These are phyloP conservation scores for Agelastica alni DNA, from an alignment of 2,888 invertebrate species.

Conservation along the genomic window DNA sequence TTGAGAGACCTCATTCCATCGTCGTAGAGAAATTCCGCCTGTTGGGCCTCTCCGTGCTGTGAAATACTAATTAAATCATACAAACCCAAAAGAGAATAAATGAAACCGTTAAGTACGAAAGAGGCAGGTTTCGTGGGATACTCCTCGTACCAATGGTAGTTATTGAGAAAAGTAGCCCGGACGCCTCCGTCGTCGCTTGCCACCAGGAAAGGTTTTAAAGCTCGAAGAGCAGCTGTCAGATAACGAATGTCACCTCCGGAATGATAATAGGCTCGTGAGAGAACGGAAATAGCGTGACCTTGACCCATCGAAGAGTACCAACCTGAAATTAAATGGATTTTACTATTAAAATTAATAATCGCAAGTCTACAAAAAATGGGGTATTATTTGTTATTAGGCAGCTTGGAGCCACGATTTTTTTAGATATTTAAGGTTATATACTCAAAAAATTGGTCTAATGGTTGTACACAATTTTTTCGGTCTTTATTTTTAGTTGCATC, in stretches of 20 bases:
- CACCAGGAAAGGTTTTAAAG: constrained; percentile 77
- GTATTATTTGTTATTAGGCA: too few relatives aligned
- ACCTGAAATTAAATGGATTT: too few relatives aligned
- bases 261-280: constrained; percentile 86
- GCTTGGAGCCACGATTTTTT: too few relatives aligned
- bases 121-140: constrained; percentile 95
- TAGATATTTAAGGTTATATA: too few relatives aligned
- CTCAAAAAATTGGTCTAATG: too few relatives aligned
- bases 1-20: constrained; percentile 88
- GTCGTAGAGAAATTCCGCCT: constrained; percentile 77
- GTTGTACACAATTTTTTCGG: too few relatives aligned
- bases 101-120: constrained; percentile 97
- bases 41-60: constrained; percentile 67
- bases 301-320: constrained; percentile 98
- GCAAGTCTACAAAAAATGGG: too few relatives aligned
- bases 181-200: constrained; percentile 80
- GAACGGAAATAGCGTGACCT: constrained; percentile 94
- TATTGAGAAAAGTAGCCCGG: constrained; percentile 81
- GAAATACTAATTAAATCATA: constrained; percentile 90
- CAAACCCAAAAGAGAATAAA: constrained; percentile 93
- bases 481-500: too few relatives aligned
- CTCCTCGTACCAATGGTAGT: constrained; percentile 95
- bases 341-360: too few relatives aligned
- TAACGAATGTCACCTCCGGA: constrained; percentile 77
- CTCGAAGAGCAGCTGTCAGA: constrained; percentile 79